Percentiles rank a stretch among this genome's conserved stretches.
phyloP scores from a whole-genome alignment of 2,888 invertebrate genomes.

The Plutella xylostella region DNA sequence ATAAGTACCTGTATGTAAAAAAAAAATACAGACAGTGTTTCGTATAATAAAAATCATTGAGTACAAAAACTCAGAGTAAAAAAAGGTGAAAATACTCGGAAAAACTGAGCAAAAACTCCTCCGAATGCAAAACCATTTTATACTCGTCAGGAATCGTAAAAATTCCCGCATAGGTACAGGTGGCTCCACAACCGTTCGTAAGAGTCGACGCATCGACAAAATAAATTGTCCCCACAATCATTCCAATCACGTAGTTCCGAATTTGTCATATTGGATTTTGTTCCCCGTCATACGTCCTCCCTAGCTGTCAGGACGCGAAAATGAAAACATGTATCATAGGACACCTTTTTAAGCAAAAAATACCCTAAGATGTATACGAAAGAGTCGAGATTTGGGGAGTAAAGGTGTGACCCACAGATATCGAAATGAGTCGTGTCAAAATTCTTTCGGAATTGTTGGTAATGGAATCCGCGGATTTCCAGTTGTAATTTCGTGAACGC shows the following conservation, averaged over 20 bases:
- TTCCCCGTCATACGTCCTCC: slow-evolving; percentile 54
- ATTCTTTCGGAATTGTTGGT: background rate
- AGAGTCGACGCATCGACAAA: slow-evolving; percentile 33
- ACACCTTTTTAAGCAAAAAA: slow-evolving; percentile 21
- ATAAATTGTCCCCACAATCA: slow-evolving; percentile 52
- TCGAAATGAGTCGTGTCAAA: background rate
- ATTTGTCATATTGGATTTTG: slow-evolving; percentile 71
- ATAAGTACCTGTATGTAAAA: too few species aligned
- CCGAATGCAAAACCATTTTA: background rate
- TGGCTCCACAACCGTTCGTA: slow-evolving; percentile 22
- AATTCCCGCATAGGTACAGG: slow-evolving; percentile 22
- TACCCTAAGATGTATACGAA: background rate
- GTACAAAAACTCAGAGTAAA: too few species aligned
- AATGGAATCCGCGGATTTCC: too few species aligned
- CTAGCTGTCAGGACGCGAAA: slow-evolving; percentile 56
- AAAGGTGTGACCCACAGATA: background rate
- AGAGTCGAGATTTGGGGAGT: background rate
- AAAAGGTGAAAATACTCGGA: too few species aligned
- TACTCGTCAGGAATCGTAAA: background rate
- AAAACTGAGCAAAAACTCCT: background rate
- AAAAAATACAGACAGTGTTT: too few species aligned
- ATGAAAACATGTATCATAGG: slow-evolving; percentile 66
- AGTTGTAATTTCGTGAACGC: too few species aligned
- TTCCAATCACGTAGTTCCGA: slow-evolving; percentile 67
- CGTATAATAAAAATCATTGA: too few species aligned